Percentiles rank a stretch among this genome's conserved stretches.
These are phyloP conservation scores for Nesometra sesokonis DNA, from an alignment of 35 echinoderm and acorn worm species.

Conservation along the genomic window DNA sequence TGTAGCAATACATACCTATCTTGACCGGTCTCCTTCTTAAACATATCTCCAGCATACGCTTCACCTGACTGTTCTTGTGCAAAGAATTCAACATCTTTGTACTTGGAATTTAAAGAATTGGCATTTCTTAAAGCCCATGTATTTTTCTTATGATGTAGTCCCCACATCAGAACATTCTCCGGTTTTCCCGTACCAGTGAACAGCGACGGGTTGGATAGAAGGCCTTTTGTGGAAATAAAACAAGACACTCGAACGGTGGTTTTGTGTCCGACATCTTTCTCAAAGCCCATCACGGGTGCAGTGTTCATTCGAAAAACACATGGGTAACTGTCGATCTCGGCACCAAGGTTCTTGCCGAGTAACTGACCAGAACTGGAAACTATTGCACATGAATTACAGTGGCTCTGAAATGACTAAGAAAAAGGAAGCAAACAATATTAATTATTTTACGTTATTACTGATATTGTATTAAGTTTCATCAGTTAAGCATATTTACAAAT, in stretches of 20 bases:
- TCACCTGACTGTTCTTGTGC: neutral
- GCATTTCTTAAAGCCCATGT: neutral
- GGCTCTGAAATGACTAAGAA: conserved; percentile 24
- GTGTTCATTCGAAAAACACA: conserved; percentile 52
- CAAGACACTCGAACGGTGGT: conserved; percentile 37
- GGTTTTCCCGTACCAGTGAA: neutral
- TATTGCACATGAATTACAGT: conserved; percentile 31
- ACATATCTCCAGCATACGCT: neutral
- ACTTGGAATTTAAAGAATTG: neutral
- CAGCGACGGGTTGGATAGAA: neutral
- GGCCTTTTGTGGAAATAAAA: conserved; percentile 17
- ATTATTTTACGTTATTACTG: too few species aligned
- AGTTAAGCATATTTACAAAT: too few species aligned
- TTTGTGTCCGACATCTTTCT: conserved; percentile 31
- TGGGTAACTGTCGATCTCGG: conserved; percentile 33
- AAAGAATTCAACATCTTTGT: neutral
- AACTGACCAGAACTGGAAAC: conserved; percentile 52
- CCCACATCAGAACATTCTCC: neutral
- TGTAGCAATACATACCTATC: neutral
- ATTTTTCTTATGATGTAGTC: neutral
- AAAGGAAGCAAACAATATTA: neutral
- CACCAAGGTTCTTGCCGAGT: conserved; percentile 4
- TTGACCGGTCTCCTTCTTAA: neutral
- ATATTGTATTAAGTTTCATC: too few species aligned
- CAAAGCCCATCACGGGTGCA: conserved; percentile 30